phyloP scores from a whole-genome alignment of 2,888 invertebrate species.

The Phalera bucephala region DNA sequence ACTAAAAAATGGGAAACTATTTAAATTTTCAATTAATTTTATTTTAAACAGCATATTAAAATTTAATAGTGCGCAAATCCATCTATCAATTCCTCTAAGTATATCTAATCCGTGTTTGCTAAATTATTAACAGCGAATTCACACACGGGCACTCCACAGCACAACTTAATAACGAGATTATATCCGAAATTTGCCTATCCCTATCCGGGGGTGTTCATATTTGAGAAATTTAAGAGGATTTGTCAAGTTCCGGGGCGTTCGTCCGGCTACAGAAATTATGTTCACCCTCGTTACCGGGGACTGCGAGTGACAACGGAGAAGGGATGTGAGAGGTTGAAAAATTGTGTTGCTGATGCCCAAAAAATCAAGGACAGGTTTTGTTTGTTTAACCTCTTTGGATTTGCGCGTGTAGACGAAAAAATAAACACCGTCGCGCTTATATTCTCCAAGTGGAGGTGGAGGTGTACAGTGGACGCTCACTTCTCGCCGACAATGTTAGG shows the following conservation, averaged over 20 bases:
- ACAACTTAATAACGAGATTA: slow-evolving; percentile 51
- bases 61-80: no score
- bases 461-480: no score
- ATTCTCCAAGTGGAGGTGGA: no score
- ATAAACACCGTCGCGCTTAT: no score
- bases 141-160: slow-evolving; percentile 19
- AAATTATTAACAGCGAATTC: slow-evolving; percentile 19
- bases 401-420: no score
- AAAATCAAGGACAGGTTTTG: slow-evolving; percentile 26
- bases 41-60: no score
- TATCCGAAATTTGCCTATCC: slow-evolving; percentile 45
- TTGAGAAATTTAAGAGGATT: slow-evolving; percentile 68
- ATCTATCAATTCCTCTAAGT: no score
- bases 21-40: no score
- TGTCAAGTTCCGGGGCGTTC: slow-evolving; percentile 56
- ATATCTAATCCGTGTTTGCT: slow-evolving; percentile 29
- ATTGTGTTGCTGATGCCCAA: slow-evolving; percentile 19
- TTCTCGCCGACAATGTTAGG: no score
- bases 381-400: slow-evolving; percentile 4
- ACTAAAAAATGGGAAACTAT: no score
- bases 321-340: slow-evolving; percentile 36
- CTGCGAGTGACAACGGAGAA: slow-evolving; percentile 53
- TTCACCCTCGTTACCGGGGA: slow-evolving; percentile 54
- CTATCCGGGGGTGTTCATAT: slow-evolving; percentile 43
- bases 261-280: slow-evolving; percentile 53